Percentiles rank a stretch among this genome's conserved stretches.
Conservation (phyloP, 2,113 vertebrate species). For the Ptilorrhoa leucosticta region DNA sequence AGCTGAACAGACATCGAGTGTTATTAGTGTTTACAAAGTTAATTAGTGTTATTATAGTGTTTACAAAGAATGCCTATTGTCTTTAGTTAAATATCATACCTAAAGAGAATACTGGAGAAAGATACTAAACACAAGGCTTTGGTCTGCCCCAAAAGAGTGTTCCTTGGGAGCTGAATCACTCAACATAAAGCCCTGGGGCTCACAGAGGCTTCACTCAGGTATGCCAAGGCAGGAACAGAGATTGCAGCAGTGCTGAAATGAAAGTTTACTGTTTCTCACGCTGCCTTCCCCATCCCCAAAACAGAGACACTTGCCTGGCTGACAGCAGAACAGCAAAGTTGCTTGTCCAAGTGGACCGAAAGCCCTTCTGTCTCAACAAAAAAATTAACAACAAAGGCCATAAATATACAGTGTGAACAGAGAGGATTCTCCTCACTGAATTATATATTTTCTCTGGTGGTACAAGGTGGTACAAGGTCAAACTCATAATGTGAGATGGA, state of each 20-base stretch:
- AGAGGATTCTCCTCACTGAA: background rate
- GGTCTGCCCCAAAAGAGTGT: background rate
- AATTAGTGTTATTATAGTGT: background rate
- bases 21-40: background rate
- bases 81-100: background rate
- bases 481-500: fast-evolving
- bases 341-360: background rate
- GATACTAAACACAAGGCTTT: background rate
- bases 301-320: background rate
- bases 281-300: background rate
- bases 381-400: background rate
- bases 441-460: background rate
- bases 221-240: background rate
- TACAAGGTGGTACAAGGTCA: background rate
- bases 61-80: background rate
- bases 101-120: background rate
- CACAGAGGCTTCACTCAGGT: background rate
- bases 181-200: background rate
- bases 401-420: background rate
- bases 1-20: background rate
- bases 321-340: background rate
- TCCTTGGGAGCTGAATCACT: background rate
- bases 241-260: background rate
- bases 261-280: background rate
- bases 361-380: background rate